Conservation (phyloP, 2,113 vertebrate genomes). For the Elaphurus davidianus region DNA sequence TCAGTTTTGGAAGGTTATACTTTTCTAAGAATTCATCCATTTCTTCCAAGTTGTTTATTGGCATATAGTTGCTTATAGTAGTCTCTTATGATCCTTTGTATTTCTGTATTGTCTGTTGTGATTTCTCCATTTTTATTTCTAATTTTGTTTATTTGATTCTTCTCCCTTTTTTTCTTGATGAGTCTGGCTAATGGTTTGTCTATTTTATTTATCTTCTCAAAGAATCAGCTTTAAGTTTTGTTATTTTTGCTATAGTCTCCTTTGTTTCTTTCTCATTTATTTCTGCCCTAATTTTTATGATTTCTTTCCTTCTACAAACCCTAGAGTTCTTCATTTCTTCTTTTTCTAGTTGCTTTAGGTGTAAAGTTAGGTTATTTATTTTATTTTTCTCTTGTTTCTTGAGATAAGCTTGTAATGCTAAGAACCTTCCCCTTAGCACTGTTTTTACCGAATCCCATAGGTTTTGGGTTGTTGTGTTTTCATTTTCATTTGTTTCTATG, state of each 20-base stretch:
- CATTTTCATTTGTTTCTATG: background rate
- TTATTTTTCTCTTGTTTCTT: background rate
- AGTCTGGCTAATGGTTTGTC: background rate
- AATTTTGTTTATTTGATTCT: background rate
- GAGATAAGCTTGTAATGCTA: background rate
- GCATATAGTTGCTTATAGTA: background rate
- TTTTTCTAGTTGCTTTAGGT: background rate
- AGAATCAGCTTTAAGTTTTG: background rate
- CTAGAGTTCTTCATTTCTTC: background rate
- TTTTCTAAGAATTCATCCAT: background rate
- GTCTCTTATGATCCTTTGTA: background rate
- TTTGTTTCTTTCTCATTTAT: background rate
- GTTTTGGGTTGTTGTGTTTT: background rate
- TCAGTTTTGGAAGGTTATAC: background rate
- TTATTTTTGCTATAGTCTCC: background rate
- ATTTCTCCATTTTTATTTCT: background rate
- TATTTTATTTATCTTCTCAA: background rate
- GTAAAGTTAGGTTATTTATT: background rate
- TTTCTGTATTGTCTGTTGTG: background rate
- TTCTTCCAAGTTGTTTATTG: background rate
- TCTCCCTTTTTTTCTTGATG: background rate
- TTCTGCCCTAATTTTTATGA: background rate
- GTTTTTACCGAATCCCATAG: background rate
- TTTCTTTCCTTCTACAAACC: background rate
- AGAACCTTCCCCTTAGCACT: background rate